A percentile compares a stretch with the other conserved stretches of the same genome.
Conservation (phyloP, 1,140 invertebrate species). For the Lysiphlebus fabarum region DNA sequence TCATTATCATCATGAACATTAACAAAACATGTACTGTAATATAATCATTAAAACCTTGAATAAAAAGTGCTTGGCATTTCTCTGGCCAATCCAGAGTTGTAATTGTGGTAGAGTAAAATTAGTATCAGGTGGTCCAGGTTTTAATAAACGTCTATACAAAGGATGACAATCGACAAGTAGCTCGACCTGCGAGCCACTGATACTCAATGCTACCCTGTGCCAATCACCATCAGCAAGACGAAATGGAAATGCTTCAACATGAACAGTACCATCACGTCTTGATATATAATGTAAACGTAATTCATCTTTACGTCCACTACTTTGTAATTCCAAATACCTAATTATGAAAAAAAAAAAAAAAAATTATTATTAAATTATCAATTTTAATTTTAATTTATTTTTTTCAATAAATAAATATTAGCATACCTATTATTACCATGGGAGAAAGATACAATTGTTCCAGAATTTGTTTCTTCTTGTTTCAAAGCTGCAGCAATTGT, state of each 20-base stretch:
- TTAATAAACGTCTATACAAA: conserved; percentile 72
- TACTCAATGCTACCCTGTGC: conserved; percentile 79
- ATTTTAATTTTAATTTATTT: not conserved
- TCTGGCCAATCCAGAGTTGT: conserved; percentile 82
- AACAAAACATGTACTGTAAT: too few species aligned
- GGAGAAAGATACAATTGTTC: conserved; percentile 78
- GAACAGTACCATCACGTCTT: conserved; percentile 61
- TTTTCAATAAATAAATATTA: not conserved
- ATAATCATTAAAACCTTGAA: too few species aligned
- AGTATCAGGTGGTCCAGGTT: conserved; percentile 64
- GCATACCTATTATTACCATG: conserved; percentile 68
- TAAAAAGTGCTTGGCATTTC: conserved; percentile 78
- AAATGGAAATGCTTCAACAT: conserved; percentile 83
- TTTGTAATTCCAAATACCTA: conserved; percentile 87
- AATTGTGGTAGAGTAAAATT: conserved; percentile 70
- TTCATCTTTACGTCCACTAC: conserved; percentile 82
- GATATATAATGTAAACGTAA: conserved; percentile 73
- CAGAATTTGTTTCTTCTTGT: conserved; percentile 77
- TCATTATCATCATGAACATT: not conserved
- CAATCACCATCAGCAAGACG: conserved; percentile 79
- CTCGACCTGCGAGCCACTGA: conserved; percentile 78
- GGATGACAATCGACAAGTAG: conserved; percentile 83
- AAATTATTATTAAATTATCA: too few species aligned
- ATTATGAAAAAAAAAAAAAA: conserved; percentile 23
- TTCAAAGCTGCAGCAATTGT: conserved; percentile 72